Evolutionary conservation across 2,113 vertebrate genomes (phyloP).

Genomic region (Callipepla squamata): DNA sequence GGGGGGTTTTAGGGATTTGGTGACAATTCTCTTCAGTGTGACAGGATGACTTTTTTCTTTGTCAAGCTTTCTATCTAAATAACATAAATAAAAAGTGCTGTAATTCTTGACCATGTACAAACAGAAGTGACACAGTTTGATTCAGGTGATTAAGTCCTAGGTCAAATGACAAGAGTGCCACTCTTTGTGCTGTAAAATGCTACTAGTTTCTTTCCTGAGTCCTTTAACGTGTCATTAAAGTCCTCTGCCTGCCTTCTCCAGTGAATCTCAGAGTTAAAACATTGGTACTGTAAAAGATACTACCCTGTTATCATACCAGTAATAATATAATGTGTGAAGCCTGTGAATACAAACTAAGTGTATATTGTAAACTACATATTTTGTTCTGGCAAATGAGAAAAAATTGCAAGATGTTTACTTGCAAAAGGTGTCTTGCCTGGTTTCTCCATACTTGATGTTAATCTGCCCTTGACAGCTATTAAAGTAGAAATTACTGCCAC

Average conservation of each 20-base stretch:
- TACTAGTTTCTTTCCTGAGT: not conserved
- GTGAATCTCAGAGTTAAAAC: not conserved
- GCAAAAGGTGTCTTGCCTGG: not conserved
- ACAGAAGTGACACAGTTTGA: not conserved
- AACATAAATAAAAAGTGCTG: not conserved
- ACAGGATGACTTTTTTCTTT: not conserved
- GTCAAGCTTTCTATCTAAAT: not conserved
- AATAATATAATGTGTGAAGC: not conserved
- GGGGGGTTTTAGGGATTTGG: not conserved
- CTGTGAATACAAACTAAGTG: not conserved
- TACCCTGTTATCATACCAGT: not conserved
- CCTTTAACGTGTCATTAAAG: not conserved
- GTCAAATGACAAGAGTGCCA: not conserved
- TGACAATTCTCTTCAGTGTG: not conserved
- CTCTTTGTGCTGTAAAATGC: not conserved
- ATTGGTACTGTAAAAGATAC: not conserved
- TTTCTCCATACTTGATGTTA: conserved; percentile 9
- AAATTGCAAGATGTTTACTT: not conserved
- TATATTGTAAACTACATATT: not conserved
- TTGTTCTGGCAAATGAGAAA: not conserved
- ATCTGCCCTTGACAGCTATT: not conserved
- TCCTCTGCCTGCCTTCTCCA: not conserved
- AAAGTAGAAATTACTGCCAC: not conserved
- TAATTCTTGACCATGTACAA: not conserved
- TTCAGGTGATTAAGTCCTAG: not conserved